A percentile compares a stretch with the other conserved stretches of the same genome.
These are phyloP conservation scores for Erpobdella octoculata DNA, from an alignment of 2,888 invertebrate genomes.

Conservation along the genomic window DNA sequence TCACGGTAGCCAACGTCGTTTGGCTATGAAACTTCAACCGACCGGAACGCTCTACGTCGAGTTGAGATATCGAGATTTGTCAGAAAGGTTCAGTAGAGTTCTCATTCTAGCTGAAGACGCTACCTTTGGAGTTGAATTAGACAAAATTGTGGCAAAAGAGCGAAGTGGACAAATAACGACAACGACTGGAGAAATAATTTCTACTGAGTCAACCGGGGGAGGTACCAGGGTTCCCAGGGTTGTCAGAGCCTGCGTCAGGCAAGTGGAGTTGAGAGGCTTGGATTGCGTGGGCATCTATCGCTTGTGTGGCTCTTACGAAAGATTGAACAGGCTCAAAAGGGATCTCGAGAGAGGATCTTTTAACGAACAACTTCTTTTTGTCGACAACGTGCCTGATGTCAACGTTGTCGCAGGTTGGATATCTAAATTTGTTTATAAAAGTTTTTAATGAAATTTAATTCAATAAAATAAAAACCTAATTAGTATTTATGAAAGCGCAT, in stretches of 20 bases:
- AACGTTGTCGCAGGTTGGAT: constrained; percentile 82
- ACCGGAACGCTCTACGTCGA: constrained; percentile 64
- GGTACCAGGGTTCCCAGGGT: constrained; percentile 70
- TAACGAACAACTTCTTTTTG: constrained; percentile 60
- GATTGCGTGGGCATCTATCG: constrained; percentile 89
- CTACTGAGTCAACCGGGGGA: constrained; percentile 48
- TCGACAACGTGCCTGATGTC: constrained; percentile 95
- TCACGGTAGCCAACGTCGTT: constrained; percentile 56
- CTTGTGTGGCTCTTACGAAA: constrained; percentile 89
- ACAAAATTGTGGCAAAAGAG: constrained; percentile 61
- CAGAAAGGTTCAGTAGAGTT: constrained; percentile 62
- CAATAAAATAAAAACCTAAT: too few relatives aligned
- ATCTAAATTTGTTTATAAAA: neutral
- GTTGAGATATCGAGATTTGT: constrained; percentile 61
- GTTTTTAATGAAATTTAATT: neutral
- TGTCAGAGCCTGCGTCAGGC: constrained; percentile 85
- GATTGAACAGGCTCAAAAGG: constrained; percentile 84
- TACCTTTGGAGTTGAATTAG: constrained; percentile 58
- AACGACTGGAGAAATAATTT: neutral
- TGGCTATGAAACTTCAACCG: constrained; percentile 82
- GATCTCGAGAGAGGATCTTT: constrained; percentile 82
- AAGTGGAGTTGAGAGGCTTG: constrained; percentile 83
- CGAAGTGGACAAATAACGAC: neutral
- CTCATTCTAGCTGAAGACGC: constrained; percentile 39
- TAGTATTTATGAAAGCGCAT: neutral